Conservation (phyloP, 2,797 vertebrate species). For the Galaxias olidus region DNA sequence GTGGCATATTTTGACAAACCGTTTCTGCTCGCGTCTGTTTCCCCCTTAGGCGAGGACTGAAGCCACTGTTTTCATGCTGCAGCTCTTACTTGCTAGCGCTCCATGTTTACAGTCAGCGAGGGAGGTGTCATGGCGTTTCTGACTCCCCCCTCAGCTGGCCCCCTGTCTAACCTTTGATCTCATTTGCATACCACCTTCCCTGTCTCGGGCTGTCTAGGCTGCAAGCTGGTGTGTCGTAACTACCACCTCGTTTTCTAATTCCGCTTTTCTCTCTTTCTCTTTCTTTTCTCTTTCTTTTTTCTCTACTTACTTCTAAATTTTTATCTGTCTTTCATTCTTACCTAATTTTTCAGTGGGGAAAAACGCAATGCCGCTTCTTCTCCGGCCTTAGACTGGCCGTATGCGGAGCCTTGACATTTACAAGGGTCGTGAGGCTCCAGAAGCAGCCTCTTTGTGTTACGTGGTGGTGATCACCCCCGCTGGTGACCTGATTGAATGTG, state of each 20-base stretch:
- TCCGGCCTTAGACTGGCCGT: no score
- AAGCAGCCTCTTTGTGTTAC: no score
- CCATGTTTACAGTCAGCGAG: background rate
- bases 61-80: slow-evolving; percentile 21
- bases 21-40: no score
- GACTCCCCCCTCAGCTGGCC: slow-evolving; percentile 1
- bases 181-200: slow-evolving; percentile 48
- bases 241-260: background rate
- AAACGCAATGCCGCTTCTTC: no score
- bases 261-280: background rate
- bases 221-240: background rate
- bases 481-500: no score
- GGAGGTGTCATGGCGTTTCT: background rate
- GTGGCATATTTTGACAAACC: slow-evolving; percentile 17
- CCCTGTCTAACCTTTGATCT: slow-evolving; percentile 12
- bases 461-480: no score
- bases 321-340: no score
- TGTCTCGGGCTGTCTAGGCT: slow-evolving; percentile 29
- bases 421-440: no score
- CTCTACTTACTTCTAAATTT: background rate
- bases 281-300: slow-evolving; percentile 6
- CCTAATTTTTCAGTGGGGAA: no score
- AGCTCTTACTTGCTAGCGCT: slow-evolving; percentile 16
- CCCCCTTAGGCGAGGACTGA: background rate
- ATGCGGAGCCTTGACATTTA: no score